Evolutionary conservation across 2,113 vertebrate species (phyloP).

Genomic region (Hydrochoerus hydrochaeris): DNA sequence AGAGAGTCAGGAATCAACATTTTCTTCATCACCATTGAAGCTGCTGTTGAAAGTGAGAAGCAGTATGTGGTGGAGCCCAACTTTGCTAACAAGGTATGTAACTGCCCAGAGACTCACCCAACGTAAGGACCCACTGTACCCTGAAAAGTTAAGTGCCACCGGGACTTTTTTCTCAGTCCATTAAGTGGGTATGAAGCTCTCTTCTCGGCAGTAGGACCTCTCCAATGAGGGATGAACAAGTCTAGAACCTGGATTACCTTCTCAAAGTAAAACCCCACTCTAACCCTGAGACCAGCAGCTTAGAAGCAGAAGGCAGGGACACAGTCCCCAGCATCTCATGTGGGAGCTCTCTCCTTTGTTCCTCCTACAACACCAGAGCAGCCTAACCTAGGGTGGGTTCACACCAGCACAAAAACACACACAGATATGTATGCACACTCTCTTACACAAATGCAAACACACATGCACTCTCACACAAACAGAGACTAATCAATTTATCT

Average conservation of each 20-base stretch:
- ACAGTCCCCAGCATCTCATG: neutral
- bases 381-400: neutral
- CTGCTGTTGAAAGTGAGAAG: slow-evolving; percentile 93
- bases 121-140: fast-evolving
- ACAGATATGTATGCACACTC: neutral
- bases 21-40: slow-evolving; percentile 98
- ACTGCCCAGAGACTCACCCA: neutral
- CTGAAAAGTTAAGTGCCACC: neutral
- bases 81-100: slow-evolving; percentile 96
- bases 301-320: neutral
- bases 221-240: neutral
- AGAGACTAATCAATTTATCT: neutral
- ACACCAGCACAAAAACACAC: neutral
- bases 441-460: neutral
- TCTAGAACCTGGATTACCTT: neutral
- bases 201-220: neutral
- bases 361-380: neutral
- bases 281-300: neutral
- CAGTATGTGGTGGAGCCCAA: slow-evolving; percentile 91
- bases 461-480: neutral
- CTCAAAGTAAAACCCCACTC: slow-evolving; percentile 14
- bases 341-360: neutral
- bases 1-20: slow-evolving; percentile 98
- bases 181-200: neutral
- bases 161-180: neutral